phyloP scores from a whole-genome alignment of 2,113 vertebrate genomes.

The Genyomyrus donnyi region DNA sequence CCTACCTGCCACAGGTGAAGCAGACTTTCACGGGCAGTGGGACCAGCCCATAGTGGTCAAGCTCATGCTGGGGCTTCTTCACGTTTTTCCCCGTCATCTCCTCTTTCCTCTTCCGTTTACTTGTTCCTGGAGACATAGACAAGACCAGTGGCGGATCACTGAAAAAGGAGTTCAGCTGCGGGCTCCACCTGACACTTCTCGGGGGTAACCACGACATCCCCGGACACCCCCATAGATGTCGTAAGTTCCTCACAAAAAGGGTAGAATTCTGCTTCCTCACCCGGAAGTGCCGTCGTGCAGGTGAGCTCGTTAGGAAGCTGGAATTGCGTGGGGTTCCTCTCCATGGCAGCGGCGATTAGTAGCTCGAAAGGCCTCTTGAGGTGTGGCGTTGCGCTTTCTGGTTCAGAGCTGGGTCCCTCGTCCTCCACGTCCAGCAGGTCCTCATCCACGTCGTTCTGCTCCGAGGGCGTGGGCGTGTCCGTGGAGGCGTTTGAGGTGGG shows the following conservation, averaged over 20 bases:
- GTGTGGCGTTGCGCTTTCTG: slow-evolving; percentile 73
- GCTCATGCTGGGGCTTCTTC: slow-evolving; percentile 87
- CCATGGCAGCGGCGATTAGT: slow-evolving; percentile 93
- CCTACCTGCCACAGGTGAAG: slow-evolving; percentile 88
- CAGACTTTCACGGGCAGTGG: slow-evolving; percentile 94
- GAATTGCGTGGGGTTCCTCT: slow-evolving; percentile 95
- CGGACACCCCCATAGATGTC: neutral
- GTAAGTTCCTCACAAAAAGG: neutral
- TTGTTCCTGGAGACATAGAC: slow-evolving; percentile 69
- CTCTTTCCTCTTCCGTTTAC: slow-evolving; percentile 90
- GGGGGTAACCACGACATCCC: neutral
- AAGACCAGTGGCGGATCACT: neutral
- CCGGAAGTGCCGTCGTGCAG: slow-evolving; percentile 95
- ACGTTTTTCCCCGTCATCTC: slow-evolving; percentile 88
- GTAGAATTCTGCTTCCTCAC: slow-evolving; percentile 40
- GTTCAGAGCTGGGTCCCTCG: slow-evolving; percentile 73
- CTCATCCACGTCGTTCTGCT: slow-evolving; percentile 90
- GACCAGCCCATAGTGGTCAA: slow-evolving; percentile 89
- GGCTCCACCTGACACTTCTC: neutral
- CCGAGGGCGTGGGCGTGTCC: slow-evolving; percentile 80
- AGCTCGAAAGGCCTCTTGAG: slow-evolving; percentile 94
- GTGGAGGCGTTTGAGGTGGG: slow-evolving; percentile 91
- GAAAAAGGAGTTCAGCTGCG: neutral
- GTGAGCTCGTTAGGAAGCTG: slow-evolving; percentile 95
- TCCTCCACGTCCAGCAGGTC: slow-evolving; percentile 90